Conservation (phyloP, 2,113 vertebrate genomes). For the Gopherus flavomarginatus region DNA sequence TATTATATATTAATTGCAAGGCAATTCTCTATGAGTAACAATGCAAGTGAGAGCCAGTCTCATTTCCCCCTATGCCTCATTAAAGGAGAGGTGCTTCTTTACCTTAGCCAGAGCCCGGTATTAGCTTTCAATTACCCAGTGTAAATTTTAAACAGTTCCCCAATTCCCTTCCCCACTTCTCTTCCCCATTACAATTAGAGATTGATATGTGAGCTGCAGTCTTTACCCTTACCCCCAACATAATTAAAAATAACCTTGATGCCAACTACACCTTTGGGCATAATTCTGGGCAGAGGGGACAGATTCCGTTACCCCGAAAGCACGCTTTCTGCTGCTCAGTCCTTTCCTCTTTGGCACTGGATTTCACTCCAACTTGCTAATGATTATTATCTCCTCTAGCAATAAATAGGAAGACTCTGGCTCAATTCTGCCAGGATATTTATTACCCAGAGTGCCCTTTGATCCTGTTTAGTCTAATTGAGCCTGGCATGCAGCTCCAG, state of each 20-base stretch:
- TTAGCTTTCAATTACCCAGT: constrained; percentile 38
- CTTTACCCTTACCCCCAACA: neutral
- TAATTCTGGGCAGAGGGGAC: neutral
- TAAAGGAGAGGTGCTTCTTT: neutral
- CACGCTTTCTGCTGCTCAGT: neutral
- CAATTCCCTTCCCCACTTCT: constrained; percentile 28
- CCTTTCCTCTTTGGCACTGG: neutral
- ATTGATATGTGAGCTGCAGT: accelerated
- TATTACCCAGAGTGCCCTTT: constrained; percentile 65
- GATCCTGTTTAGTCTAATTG: constrained; percentile 71
- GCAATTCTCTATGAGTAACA: constrained; percentile 17
- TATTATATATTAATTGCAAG: neutral
- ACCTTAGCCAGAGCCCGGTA: neutral
- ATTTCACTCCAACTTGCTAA: neutral
- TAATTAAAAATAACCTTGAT: neutral
- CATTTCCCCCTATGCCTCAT: constrained; percentile 21
- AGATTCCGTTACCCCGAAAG: neutral
- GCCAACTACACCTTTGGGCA: neutral
- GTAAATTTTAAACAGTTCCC: constrained; percentile 42
- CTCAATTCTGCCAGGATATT: constrained; percentile 40
- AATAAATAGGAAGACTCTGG: neutral
- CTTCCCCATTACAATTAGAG: neutral
- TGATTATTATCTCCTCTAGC: constrained; percentile 24
- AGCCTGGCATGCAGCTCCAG: constrained; percentile 50
- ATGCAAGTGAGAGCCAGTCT: constrained; percentile 11